These are phyloP conservation scores for Sorex araneus DNA, from an alignment of 2,113 vertebrate species.

Conservation along the genomic window DNA sequence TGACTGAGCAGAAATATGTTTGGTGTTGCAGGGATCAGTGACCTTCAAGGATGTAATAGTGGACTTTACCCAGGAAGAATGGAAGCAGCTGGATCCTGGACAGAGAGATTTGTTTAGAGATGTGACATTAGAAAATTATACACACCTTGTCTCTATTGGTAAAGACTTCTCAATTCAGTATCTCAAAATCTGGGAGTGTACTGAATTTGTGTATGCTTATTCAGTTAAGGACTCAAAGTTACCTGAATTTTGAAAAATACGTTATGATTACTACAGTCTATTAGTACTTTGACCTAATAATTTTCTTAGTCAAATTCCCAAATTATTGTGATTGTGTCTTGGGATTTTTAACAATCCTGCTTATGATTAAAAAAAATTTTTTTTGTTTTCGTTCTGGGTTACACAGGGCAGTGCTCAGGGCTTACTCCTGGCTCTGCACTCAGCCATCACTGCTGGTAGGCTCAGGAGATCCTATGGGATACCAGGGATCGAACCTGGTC, in stretches of 20 bases:
- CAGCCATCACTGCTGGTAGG: too few species aligned
- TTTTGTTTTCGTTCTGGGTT: too few species aligned
- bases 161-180: slow-evolving; percentile 23
- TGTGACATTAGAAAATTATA: slow-evolving; percentile 83
- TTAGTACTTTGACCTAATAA: background rate
- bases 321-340: background rate
- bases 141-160: slow-evolving; percentile 84
- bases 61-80: slow-evolving; percentile 84
- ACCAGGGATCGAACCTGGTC: too few species aligned
- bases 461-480: too few species aligned
- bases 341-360: too few species aligned
- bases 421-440: too few species aligned
- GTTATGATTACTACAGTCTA: slow-evolving; percentile 19
- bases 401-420: too few species aligned
- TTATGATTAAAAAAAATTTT: too few species aligned
- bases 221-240: background rate
- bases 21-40: slow-evolving; percentile 80
- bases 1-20: slow-evolving; percentile 37
- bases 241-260: slow-evolving; percentile 16
- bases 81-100: slow-evolving; percentile 78
- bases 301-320: background rate
- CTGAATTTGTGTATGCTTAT: background rate
- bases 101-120: slow-evolving; percentile 85
- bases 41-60: slow-evolving; percentile 85
- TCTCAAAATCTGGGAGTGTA: background rate